phyloP scores from a whole-genome alignment of 2,888 invertebrate species.

The Sinhomidia bicolor region DNA sequence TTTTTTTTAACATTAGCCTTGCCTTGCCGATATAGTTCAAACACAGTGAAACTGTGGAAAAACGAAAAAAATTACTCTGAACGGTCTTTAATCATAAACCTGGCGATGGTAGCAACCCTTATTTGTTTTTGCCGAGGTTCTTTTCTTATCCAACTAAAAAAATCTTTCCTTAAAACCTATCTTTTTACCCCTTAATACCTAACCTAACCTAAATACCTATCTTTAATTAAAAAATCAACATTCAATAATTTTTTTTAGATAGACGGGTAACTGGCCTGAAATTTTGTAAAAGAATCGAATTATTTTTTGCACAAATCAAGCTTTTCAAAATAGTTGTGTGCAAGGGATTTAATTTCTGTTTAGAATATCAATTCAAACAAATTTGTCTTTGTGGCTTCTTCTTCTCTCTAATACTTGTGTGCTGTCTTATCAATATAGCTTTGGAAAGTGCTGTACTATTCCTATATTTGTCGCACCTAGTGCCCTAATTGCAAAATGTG shows the following conservation, averaged over 20 bases:
- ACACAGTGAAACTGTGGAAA: neutral
- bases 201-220: constrained; percentile 7
- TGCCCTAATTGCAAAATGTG: neutral
- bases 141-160: neutral
- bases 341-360: neutral
- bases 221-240: neutral
- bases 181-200: constrained; percentile 16
- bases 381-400: constrained; percentile 47
- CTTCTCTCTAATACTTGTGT: constrained; percentile 7
- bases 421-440: constrained; percentile 21
- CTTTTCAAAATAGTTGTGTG: neutral
- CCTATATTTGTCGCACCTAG: constrained; percentile 13
- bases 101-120: neutral
- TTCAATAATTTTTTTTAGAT: neutral
- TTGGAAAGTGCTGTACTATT: constrained; percentile 42
- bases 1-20: constrained; percentile 3
- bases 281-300: constrained; percentile 23
- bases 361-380: neutral
- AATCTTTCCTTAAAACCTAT: neutral
- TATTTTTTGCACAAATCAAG: neutral
- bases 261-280: constrained; percentile 35
- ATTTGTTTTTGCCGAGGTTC: neutral
- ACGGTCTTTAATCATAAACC: constrained; percentile 20
- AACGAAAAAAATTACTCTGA: constrained; percentile 9
- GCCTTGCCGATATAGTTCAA: constrained; percentile 3